Evolutionary conservation across 2,888 invertebrate genomes (phyloP).

Genomic region (Drosophila algonquin): DNA sequence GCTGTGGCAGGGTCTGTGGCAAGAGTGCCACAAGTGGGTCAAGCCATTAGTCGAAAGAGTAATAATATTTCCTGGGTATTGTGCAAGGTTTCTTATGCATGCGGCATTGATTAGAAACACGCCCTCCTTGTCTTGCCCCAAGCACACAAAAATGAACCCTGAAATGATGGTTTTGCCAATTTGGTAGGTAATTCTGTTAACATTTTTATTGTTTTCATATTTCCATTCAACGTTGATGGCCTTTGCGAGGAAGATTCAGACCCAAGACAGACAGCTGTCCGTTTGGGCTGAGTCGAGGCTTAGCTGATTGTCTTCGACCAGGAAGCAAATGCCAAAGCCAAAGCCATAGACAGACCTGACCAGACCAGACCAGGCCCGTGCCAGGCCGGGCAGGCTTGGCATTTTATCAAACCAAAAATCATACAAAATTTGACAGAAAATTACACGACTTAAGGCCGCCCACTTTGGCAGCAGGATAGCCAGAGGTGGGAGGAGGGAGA

Average conservation of each 20-base stretch:
- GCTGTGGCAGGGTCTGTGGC: neutral
- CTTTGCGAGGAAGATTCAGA: neutral
- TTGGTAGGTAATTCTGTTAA: slow-evolving; percentile 1
- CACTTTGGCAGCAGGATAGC: slow-evolving; percentile 46
- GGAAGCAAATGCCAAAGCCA: slow-evolving; percentile 40
- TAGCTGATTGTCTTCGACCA: slow-evolving; percentile 39
- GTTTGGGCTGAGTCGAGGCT: neutral
- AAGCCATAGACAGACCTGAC: slow-evolving; percentile 17
- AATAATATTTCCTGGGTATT: slow-evolving; percentile 39
- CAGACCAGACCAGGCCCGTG: neutral
- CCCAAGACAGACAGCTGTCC: slow-evolving; percentile 39
- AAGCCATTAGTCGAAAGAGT: neutral
- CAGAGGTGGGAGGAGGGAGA: neutral
- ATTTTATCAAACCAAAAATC: slow-evolving; percentile 68
- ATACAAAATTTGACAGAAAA: slow-evolving; percentile 64
- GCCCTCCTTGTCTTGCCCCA: too few species aligned
- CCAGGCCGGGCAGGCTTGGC: slow-evolving; percentile 29
- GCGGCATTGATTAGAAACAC: slow-evolving; percentile 24
- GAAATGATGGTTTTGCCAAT: slow-evolving; percentile 38
- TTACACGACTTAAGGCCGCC: slow-evolving; percentile 62
- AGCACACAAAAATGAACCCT: slow-evolving; percentile 15
- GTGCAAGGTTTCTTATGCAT: slow-evolving; percentile 31
- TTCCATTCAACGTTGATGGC: neutral
- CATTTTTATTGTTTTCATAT: slow-evolving; percentile 8
- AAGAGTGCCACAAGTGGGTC: slow-evolving; percentile 10